Evolutionary conservation across 2,113 vertebrate genomes (phyloP), one percentile per base, ranked within the genome.

Genomic region (Mormoops blainvillei): DNA sequence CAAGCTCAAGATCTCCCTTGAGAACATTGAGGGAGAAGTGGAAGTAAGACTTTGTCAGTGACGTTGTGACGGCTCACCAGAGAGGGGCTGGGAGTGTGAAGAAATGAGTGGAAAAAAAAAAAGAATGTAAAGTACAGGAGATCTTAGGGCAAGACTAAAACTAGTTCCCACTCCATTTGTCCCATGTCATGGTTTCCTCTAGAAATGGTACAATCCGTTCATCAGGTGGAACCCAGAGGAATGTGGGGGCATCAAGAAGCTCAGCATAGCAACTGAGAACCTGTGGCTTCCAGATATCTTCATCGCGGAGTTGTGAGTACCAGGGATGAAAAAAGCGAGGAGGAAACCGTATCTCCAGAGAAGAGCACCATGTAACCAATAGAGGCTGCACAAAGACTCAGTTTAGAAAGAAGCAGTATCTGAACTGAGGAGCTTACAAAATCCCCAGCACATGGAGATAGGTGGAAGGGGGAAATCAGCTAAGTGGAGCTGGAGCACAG

Each of bases 231-330:
- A 98, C 38, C 98, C 99, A 61, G 97, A 97, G 3, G 94, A 97
- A 68, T 99, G 98, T 74, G 98, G 98, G 8, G 98, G 98, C 0
- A 95, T 99, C 67, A 98, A 78, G 26, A 98, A 97, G 93, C 98
- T 99, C 93, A 99, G 98, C 38, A 96, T 99, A 12, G 98, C 99
- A 3, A 98, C 98, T 15, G 98, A 97, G 80, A 81, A 98, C 22
- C 98, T 99, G 16, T 99, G 99, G 99, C 97, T 98, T 87, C 98
- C 99, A 12, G 99, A 99, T 94, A 98, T 99, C 96, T 99, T 99
- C 41, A 97, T 98, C 24, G 97, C 98, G 91, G 98, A 99, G 92
- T 99, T 99, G 98, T 99, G 94, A 98, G 99, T 98, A 81, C 83
- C 26, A 19, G 16, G n/a, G 24, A 38, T 52, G 12, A 48, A 36